Conservation (phyloP, 2,113 vertebrate genomes). For the Brachyhypopomus occidentalis region DNA sequence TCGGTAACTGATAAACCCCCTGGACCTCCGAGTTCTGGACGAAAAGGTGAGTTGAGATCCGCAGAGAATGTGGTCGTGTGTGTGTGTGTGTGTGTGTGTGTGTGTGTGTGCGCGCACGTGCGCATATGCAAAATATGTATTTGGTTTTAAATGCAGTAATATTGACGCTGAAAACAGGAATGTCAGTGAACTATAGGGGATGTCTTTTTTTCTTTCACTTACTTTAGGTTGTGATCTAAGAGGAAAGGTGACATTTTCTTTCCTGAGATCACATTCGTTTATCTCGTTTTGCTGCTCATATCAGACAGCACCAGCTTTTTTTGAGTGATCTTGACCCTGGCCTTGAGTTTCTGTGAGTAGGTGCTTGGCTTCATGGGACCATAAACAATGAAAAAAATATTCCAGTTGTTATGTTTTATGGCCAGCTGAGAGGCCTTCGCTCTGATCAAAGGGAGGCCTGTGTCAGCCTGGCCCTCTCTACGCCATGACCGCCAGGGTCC, state of each 20-base stretch:
- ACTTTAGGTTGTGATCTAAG: not conserved
- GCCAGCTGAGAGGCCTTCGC: constrained; percentile 21
- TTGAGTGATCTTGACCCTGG: constrained; percentile 28
- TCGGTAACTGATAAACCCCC: constrained; percentile 94
- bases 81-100: constrained; percentile 37
- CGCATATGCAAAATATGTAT: constrained; percentile 22
- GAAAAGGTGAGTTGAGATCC: constrained; percentile 96
- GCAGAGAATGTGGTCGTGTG: constrained; percentile 59
- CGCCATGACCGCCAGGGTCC: constrained; percentile 2
- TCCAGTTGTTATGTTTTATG: constrained; percentile 48
- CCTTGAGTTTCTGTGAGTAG: constrained; percentile 35
- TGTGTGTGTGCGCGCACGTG: constrained; percentile 18
- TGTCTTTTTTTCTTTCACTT: not conserved
- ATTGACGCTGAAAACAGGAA: not conserved
- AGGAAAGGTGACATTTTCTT: constrained; percentile 19
- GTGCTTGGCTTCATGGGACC: constrained; percentile 41
- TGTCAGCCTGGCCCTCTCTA: not conserved
- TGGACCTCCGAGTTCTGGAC: constrained; percentile 88
- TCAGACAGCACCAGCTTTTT: constrained; percentile 11
- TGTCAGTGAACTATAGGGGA: constrained; percentile 3
- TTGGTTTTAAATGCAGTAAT: constrained; percentile 1
- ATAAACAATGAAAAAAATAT: constrained; percentile 52
- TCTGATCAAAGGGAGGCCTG: constrained; percentile 46
- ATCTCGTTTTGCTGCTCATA: constrained; percentile 3
- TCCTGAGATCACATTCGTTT: not conserved